Percentiles rank a stretch among this genome's conserved stretches.
These are phyloP conservation scores for Aplysina aerophoba DNA, from an alignment of 37 sponge, comb jelly and placozoan genomes.

Conservation along the genomic window DNA sequence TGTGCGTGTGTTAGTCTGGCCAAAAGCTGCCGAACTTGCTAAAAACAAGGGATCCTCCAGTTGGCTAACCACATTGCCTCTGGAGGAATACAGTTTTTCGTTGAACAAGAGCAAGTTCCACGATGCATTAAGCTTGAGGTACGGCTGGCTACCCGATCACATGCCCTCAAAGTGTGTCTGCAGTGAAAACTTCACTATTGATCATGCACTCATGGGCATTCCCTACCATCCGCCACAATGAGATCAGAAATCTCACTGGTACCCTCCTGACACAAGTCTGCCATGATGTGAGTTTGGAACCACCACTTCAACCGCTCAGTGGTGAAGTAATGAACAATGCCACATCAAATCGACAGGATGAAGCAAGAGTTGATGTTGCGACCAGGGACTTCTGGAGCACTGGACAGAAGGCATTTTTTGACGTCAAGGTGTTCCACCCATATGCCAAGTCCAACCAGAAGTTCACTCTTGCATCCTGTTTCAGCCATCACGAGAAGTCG, in stretches of 20 bases:
- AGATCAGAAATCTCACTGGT: constrained; percentile 2
- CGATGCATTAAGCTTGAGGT: background rate
- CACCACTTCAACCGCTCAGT: constrained; percentile 1
- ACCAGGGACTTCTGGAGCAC: constrained; percentile 39
- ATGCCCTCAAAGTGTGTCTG: background rate
- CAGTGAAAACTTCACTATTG: background rate
- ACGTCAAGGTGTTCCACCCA: constrained; percentile 49
- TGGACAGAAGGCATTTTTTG: constrained; percentile 46
- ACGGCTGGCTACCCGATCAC: background rate
- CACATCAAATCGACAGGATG: background rate
- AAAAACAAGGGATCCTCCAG: background rate
- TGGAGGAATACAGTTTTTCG: background rate
- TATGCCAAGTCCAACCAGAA: constrained; percentile 6
- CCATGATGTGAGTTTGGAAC: background rate
- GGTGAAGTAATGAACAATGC: background rate
- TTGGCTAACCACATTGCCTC: background rate
- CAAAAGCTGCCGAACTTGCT: constrained; percentile 4
- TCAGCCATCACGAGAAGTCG: too few relatives aligned
- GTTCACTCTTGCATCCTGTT: too few relatives aligned
- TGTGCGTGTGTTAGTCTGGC: too few relatives aligned
- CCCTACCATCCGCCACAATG: background rate
- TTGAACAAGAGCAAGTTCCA: background rate
- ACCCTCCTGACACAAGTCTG: background rate
- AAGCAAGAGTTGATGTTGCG: constrained; percentile 13
- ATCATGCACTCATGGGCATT: background rate